These are phyloP conservation scores for Pseudorasbora parva DNA, from an alignment of 2,113 vertebrate genomes.

Conservation along the genomic window DNA sequence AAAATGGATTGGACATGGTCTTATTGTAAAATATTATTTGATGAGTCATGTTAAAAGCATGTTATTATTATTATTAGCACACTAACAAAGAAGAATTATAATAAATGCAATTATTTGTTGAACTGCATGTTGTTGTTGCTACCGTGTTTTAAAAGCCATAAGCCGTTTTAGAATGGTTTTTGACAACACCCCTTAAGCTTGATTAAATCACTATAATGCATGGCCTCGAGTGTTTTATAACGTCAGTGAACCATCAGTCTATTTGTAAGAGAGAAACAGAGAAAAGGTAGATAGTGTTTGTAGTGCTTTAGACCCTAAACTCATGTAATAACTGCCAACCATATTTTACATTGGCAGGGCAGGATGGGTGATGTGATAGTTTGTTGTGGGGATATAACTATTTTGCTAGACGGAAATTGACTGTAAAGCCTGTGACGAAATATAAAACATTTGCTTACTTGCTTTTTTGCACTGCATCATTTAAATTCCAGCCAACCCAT, in stretches of 20 bases:
- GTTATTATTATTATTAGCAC: too few relatives aligned
- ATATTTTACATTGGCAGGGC: not conserved
- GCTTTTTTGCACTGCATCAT: not conserved
- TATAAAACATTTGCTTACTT: not conserved
- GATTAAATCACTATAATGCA: not conserved
- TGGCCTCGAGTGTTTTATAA: not conserved
- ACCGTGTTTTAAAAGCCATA: not conserved
- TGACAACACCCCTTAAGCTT: not conserved
- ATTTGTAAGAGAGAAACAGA: not conserved
- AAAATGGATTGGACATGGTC: too few relatives aligned
- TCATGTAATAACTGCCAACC: not conserved
- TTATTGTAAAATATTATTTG: too few relatives aligned
- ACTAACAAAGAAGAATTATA: too few relatives aligned
- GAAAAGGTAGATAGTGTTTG: not conserved
- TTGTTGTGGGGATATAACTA: not conserved
- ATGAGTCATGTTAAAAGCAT: too few relatives aligned
- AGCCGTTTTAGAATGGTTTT: not conserved
- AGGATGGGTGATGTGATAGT: not conserved
- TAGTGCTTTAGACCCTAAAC: not conserved
- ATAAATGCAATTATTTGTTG: not conserved
- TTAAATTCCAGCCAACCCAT: not conserved
- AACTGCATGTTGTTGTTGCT: not conserved
- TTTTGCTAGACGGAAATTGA: not conserved
- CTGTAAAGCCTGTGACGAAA: not conserved
- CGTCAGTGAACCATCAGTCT: not conserved